These are phyloP conservation scores for Papilio helenus DNA, from an alignment of 1,140 invertebrate genomes.

Conservation along the genomic window DNA sequence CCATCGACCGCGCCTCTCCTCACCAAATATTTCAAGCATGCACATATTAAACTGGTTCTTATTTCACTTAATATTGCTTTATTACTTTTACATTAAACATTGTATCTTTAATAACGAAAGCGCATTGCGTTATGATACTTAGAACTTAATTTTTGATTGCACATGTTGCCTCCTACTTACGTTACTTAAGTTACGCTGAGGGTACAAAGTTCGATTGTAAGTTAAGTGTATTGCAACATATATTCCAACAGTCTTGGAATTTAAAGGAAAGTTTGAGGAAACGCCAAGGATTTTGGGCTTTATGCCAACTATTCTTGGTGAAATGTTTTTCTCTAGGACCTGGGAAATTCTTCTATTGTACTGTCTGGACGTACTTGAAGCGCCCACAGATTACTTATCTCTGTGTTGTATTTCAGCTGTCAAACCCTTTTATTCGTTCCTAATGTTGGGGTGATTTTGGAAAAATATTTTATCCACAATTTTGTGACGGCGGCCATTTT, in stretches of 20 bases:
- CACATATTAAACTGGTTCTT: constrained; percentile 81
- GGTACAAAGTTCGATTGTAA: not conserved
- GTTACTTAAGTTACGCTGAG: not conserved
- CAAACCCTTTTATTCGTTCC: too few species aligned
- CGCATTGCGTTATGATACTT: not conserved
- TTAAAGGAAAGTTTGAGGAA: not conserved
- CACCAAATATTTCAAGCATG: constrained; percentile 80
- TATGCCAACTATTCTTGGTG: not conserved
- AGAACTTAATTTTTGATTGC: not conserved
- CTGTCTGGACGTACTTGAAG: too few species aligned
- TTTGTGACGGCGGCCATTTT: too few species aligned
- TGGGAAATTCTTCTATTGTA: not conserved
- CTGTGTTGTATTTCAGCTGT: too few species aligned
- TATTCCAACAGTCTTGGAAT: not conserved
- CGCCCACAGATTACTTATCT: too few species aligned
- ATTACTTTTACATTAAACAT: constrained; percentile 75
- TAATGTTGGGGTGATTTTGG: too few species aligned
- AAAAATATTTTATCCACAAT: too few species aligned
- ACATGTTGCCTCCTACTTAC: not conserved
- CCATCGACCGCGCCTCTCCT: constrained; percentile 75
- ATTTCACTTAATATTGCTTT: constrained; percentile 67
- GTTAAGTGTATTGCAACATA: not conserved
- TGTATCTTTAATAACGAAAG: constrained; percentile 52
- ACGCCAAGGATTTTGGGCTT: not conserved
- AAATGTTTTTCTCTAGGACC: not conserved